phyloP scores from a whole-genome alignment of 2,888 invertebrate species.

The Philaethria dido region DNA sequence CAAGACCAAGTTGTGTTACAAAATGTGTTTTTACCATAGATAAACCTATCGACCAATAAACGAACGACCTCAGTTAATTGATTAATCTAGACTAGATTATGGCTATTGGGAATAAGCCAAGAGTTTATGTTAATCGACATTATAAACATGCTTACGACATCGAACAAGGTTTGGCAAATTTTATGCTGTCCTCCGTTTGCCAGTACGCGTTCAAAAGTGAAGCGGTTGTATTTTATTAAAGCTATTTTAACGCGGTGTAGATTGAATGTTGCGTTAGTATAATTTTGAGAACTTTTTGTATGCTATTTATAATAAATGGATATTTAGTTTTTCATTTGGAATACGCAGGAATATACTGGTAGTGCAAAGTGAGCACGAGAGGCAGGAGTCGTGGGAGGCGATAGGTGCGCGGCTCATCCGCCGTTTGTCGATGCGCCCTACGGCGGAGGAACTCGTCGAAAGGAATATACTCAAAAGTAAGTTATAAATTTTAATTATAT shows the following conservation, averaged over 20 bases:
- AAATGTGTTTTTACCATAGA: not conserved
- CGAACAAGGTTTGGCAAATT: conserved; percentile 66
- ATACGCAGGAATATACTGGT: conserved; percentile 92
- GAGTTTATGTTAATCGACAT: conserved; percentile 65
- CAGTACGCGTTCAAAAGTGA: conserved; percentile 56
- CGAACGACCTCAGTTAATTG: conserved; percentile 51
- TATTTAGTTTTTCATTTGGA: conserved; percentile 5
- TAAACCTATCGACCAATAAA: conserved; percentile 24
- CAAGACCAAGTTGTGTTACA: not conserved
- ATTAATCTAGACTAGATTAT: conserved; percentile 59
- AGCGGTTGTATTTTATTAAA: conserved; percentile 56
- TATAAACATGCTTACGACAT: conserved; percentile 70
- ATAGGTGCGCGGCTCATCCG: conserved; percentile 97
- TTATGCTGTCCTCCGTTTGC: conserved; percentile 59
- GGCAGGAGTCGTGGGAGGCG: conserved; percentile 95
- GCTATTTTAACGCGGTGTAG: conserved; percentile 50
- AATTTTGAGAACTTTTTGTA: conserved; percentile 20
- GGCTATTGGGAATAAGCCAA: conserved; percentile 70
- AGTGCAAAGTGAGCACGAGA: conserved; percentile 95
- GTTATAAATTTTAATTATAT: conserved; percentile 55
- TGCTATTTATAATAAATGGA: not conserved
- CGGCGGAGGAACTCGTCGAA: conserved; percentile 98
- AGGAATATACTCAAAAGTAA: conserved; percentile 99
- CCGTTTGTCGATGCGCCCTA: conserved; percentile 98
- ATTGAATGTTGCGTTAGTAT: conserved; percentile 57